Evolutionary conservation across 37 sponge, comb jelly and placozoan genomes (phyloP).

Genomic region (Spongilla lacustris): DNA sequence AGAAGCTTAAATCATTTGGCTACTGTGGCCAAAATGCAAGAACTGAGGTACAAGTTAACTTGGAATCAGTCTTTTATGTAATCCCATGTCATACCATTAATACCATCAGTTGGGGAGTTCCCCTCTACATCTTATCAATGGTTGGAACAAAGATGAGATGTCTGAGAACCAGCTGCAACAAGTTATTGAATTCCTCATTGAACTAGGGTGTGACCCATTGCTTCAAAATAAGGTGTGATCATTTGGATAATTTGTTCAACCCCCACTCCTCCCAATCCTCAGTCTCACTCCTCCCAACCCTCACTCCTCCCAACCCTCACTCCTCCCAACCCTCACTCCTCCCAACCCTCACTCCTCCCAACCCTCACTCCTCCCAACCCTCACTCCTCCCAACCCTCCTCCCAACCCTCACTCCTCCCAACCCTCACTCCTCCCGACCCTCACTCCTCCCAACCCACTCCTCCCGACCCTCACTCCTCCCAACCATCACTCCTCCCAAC

Average conservation of each 20-base stretch:
- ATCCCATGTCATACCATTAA: too few relatives aligned
- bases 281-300: background rate
- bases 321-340: too few relatives aligned
- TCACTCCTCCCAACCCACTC: background rate
- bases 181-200: background rate
- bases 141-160: background rate
- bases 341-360: too few relatives aligned
- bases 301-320: too few relatives aligned
- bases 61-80: too few relatives aligned
- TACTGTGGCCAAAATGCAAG: background rate
- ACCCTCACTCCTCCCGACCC: too few relatives aligned
- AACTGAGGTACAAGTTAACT: background rate
- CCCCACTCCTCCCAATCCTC: conserved; percentile 8
- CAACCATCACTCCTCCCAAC: too few relatives aligned
- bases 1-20: background rate
- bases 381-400: background rate
- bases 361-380: too few relatives aligned
- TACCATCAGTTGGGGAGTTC: background rate
- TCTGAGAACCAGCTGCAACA: background rate
- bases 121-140: background rate
- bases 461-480: background rate
- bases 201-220: background rate
- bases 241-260: background rate
- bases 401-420: background rate
- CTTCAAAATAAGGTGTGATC: background rate